Percentiles rank a stretch among this genome's conserved stretches.
phyloP scores from a whole-genome alignment of 2,113 vertebrate genomes.

The Toxotes jaculatrix region DNA sequence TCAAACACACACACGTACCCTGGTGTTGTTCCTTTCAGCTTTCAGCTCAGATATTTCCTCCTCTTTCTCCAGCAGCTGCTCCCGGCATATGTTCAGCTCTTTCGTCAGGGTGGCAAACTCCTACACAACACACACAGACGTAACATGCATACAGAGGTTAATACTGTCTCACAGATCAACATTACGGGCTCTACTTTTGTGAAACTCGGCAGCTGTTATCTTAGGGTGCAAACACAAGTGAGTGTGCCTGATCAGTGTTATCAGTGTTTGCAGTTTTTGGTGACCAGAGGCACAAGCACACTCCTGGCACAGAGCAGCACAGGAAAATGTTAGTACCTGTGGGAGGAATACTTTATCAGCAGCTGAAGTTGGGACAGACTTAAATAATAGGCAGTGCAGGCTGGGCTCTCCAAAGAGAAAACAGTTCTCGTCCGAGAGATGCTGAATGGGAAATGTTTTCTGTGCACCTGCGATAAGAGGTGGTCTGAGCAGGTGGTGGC shows the following conservation, averaged over 20 bases:
- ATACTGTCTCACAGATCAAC: conserved; percentile 24
- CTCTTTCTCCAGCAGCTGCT: conserved; percentile 97
- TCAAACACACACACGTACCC: conserved; percentile 82
- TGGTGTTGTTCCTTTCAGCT: conserved; percentile 97
- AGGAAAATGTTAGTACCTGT: not conserved
- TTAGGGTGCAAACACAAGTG: not conserved
- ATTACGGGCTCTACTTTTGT: conserved; percentile 2
- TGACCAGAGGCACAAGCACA: conserved; percentile 17
- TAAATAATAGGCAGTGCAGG: conserved; percentile 33
- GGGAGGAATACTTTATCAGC: conserved; percentile 28
- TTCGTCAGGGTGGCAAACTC: conserved; percentile 97
- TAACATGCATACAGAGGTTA: conserved; percentile 50
- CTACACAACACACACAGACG: conserved; percentile 79
- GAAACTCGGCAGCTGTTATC: conserved; percentile 1
- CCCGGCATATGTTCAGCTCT: conserved; percentile 94
- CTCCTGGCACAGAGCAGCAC: not conserved
- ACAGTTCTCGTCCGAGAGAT: conserved; percentile 21
- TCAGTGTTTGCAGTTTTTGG: not conserved
- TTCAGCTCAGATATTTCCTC: conserved; percentile 98
- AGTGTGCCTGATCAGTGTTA: conserved; percentile 1
- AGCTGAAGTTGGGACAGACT: conserved; percentile 18
- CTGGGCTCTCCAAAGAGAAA: not conserved
- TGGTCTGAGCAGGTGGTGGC: conserved; percentile 5
- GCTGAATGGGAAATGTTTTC: conserved; percentile 25
- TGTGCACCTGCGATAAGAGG: conserved; percentile 44